Conservation (phyloP, 2,888 invertebrate species). For the Apodemia hepburni region DNA sequence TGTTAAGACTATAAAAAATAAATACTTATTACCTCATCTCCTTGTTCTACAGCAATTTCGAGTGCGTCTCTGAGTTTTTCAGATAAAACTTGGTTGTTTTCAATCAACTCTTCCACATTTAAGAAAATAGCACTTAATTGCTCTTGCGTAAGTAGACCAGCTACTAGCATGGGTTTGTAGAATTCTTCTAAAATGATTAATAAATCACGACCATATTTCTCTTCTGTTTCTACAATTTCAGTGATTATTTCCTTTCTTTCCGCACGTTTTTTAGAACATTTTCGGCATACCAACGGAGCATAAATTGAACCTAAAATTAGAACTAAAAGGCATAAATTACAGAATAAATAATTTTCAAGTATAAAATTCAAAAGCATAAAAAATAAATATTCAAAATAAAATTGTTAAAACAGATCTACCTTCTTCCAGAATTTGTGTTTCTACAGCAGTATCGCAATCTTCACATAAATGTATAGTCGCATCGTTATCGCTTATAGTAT, state of each 20-base stretch:
- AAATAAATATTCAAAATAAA: background rate
- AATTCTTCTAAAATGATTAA: constrained; percentile 96
- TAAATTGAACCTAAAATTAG: constrained; percentile 81
- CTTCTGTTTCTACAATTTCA: constrained; percentile 97
- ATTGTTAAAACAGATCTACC: constrained; percentile 46
- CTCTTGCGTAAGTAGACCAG: constrained; percentile 93
- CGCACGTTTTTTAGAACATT: constrained; percentile 92
- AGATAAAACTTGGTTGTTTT: constrained; percentile 91
- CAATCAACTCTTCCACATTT: constrained; percentile 94
- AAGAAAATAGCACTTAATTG: constrained; percentile 95
- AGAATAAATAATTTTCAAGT: background rate
- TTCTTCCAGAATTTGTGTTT: constrained; percentile 86
- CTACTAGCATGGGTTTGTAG: constrained; percentile 95
- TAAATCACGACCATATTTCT: constrained; percentile 96
- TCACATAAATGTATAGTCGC: constrained; percentile 87
- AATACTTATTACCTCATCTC: constrained; percentile 78
- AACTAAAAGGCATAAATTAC: constrained; percentile 7
- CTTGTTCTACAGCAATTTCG: constrained; percentile 91
- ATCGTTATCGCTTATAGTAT: constrained; percentile 74
- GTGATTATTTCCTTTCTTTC: constrained; percentile 96
- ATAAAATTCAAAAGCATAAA: constrained; percentile 14
- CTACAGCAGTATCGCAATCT: constrained; percentile 92
- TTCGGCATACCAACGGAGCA: constrained; percentile 91
- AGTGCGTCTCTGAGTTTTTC: constrained; percentile 92
- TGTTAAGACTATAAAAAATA: background rate